phyloP scores from a whole-genome alignment of 2,113 vertebrate genomes.

The Ifrita kowaldi region DNA sequence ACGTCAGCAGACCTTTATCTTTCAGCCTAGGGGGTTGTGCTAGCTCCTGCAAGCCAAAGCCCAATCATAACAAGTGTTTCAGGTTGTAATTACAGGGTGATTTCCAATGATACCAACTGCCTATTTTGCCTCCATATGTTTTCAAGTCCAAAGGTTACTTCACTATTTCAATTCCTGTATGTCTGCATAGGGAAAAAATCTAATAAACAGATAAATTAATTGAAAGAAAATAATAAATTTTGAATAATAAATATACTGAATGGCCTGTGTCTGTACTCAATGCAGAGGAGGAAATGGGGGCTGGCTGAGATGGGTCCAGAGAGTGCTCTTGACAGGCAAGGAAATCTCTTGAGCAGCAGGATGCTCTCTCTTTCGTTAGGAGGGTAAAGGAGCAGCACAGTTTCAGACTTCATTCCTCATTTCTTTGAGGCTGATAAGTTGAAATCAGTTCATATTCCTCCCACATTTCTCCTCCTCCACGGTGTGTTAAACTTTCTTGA shows the following conservation, averaged over 20 bases:
- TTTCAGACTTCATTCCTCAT: neutral
- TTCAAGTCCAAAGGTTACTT: slow-evolving; percentile 51
- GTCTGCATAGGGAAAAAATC: neutral
- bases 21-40: slow-evolving; percentile 34
- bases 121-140: neutral
- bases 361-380: neutral
- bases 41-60: slow-evolving; percentile 57
- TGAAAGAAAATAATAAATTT: neutral
- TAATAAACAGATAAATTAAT: neutral
- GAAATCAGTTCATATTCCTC: slow-evolving; percentile 45
- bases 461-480: slow-evolving; percentile 22
- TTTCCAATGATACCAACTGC: slow-evolving; percentile 51
- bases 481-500: neutral
- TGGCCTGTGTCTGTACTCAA: rapidly evolving
- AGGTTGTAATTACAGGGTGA: slow-evolving; percentile 53
- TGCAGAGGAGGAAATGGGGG: neutral
- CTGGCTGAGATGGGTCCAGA: neutral
- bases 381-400: neutral
- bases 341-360: neutral
- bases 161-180: neutral
- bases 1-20: slow-evolving; percentile 64
- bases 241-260: neutral
- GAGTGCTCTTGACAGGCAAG: rapidly evolving
- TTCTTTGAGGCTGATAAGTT: neutral
- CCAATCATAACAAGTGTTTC: slow-evolving; percentile 41